phyloP scores from a whole-genome alignment of 2,888 invertebrate species.

The Drosophila birchii region DNA sequence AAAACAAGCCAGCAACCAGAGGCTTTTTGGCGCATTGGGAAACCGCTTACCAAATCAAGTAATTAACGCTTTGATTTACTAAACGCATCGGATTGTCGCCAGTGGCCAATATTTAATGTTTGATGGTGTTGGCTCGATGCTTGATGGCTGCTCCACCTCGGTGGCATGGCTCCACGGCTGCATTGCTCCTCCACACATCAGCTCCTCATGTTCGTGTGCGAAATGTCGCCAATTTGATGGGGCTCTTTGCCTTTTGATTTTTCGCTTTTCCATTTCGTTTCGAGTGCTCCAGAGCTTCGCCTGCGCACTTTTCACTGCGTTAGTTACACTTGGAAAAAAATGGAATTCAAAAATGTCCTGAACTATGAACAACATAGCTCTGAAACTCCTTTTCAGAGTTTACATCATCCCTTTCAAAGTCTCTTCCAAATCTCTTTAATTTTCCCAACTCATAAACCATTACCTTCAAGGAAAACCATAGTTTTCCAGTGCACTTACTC shows the following conservation, averaged over 20 bases:
- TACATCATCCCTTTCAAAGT: neutral
- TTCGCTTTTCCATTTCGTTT: constrained; percentile 52
- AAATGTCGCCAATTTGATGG: constrained; percentile 40
- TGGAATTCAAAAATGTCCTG: neutral
- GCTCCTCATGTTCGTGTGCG: constrained; percentile 48
- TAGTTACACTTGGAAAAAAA: constrained; percentile 17
- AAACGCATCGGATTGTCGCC: constrained; percentile 79
- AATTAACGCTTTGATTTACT: constrained; percentile 83
- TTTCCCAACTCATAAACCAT: neutral
- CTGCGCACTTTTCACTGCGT: constrained; percentile 69
- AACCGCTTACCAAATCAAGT: constrained; percentile 77
- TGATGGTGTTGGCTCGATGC: constrained; percentile 16
- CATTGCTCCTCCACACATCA: constrained; percentile 35
- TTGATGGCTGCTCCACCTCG: constrained; percentile 7
- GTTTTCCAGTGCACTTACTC: constrained; percentile 31
- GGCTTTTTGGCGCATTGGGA: constrained; percentile 58
- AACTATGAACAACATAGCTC: neutral
- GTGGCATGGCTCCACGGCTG: neutral
- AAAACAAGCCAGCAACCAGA: constrained; percentile 53
- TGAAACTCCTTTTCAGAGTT: neutral
- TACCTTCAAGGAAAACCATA: neutral
- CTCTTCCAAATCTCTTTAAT: neutral
- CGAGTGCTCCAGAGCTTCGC: constrained; percentile 47
- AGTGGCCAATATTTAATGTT: constrained; percentile 18
- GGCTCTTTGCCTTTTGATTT: constrained; percentile 15